These are phyloP conservation scores for Heterohyrax brucei DNA, from an alignment of 2,797 vertebrate genomes.

Conservation along the genomic window DNA sequence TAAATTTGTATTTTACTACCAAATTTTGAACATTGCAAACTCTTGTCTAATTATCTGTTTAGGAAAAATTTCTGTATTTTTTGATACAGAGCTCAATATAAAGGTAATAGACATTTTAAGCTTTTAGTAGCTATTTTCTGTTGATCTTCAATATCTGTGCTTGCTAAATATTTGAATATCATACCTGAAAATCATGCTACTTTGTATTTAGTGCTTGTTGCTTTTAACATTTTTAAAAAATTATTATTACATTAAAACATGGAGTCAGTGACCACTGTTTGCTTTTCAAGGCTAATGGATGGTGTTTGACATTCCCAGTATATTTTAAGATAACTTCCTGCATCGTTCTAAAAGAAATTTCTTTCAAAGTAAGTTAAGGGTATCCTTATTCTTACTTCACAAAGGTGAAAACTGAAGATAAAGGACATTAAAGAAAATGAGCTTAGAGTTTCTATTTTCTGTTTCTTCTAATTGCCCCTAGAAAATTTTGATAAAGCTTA, in stretches of 20 bases:
- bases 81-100: background rate
- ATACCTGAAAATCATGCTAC: background rate
- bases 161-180: slow-evolving; percentile 44
- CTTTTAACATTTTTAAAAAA: background rate
- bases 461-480: background rate
- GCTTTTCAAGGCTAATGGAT: background rate
- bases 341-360: background rate
- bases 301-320: background rate
- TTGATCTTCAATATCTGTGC: background rate
- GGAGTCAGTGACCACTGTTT: background rate
- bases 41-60: slow-evolving; percentile 38
- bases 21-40: background rate
- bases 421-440: background rate
- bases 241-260: background rate
- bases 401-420: background rate
- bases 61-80: background rate
- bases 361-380: background rate
- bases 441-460: background rate
- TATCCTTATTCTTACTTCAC: slow-evolving; percentile 17
- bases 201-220: slow-evolving; percentile 10
- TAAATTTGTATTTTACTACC: slow-evolving; percentile 41
- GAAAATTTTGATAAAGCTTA: background rate
- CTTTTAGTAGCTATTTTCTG: background rate
- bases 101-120: background rate
- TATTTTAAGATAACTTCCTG: background rate